Base-by-base conservation (phyloP, 2,888 invertebrate species). In the Theodoxus fluviatilis region DNA sequence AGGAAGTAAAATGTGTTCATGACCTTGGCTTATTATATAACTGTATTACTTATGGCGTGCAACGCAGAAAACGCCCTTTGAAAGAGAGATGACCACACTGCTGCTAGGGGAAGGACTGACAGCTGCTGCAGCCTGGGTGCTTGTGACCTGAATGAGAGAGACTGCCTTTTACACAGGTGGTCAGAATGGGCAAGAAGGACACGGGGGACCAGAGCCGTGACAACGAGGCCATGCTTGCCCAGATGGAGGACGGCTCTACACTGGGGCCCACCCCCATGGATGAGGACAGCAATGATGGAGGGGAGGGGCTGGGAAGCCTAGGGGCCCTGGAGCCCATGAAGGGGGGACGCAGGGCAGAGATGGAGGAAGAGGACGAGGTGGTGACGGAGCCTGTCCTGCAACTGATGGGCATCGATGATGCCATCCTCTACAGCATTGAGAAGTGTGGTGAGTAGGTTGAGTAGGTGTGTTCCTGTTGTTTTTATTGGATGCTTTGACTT, bases 381-480 rank as follows among this genome's bases (percentile, higher is more conserved):
- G 76, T 78, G 52, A 79, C 79, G 25, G 80, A 81, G 35, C 74
- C 76, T 15, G 78, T 76, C 15, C 72, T 79, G 4, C 85, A 94
- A 86, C 91, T 96, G 0, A 88, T 96, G 75, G 93, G 95, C 0
- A 87, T 98, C 67, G 97, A 97, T 87, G 94, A 95, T 81, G 96
- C 96, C 0, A 93, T 97, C 73, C 87, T 96, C 1, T 94, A 94
- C 82, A 94, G 96, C 81, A 96, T 98, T 76, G 96, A 96, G 81
- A 91, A 93, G 79, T 95, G 95, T 88, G 91, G 92, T 92, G 87
- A 88, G 91, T 88, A n/a, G n/a, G n/a, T n/a, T n/a, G n/a, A n/a
- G n/a, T n/a, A n/a, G n/a, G n/a, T n/a, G n/a, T n/a, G n/a, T n/a
- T n/a, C n/a, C n/a, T n/a, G n/a, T n/a, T n/a, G n/a, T n/a, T n/a